Evolutionary conservation across 1,140 invertebrate genomes (phyloP).

Genomic region (Brachionus asplanchnoidis): DNA sequence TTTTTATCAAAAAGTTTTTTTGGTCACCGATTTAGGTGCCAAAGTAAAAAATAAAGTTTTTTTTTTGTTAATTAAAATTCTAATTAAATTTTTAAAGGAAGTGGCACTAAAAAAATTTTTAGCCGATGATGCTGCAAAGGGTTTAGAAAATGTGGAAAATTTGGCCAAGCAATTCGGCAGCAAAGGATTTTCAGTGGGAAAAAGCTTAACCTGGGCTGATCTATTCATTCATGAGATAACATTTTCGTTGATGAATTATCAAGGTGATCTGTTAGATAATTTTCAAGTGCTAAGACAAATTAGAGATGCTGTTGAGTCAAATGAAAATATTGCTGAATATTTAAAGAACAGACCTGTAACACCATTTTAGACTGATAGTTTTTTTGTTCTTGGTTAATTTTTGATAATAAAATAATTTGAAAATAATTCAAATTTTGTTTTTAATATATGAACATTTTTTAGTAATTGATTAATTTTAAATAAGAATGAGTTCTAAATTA

Average conservation of each 20-base stretch:
- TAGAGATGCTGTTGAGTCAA: background rate
- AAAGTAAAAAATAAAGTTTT: background rate
- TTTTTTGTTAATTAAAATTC: background rate
- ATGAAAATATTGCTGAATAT: conserved; percentile 22
- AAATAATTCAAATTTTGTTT: background rate
- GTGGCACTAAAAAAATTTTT: conserved; percentile 31
- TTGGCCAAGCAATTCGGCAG: background rate
- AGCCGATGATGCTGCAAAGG: background rate
- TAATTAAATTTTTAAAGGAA: background rate
- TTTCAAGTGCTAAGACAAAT: conserved; percentile 15
- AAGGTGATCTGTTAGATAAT: conserved; percentile 3
- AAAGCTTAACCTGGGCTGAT: conserved; percentile 15
- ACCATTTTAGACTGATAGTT: background rate
- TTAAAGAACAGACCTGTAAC: conserved; percentile 30
- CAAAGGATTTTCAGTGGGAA: conserved; percentile 18
- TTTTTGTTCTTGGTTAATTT: background rate
- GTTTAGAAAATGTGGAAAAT: conserved; percentile 30
- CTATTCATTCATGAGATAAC: conserved; percentile 41
- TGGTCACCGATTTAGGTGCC: background rate
- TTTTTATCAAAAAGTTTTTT: conserved; percentile 39
- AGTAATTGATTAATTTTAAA: too few species aligned
- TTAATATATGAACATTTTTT: background rate
- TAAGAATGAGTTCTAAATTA: too few species aligned
- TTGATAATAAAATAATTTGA: background rate
- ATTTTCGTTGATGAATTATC: conserved; percentile 4